Evolutionary conservation across 2,797 vertebrate genomes (phyloP).

Genomic region (Babyrousa celebensis): DNA sequence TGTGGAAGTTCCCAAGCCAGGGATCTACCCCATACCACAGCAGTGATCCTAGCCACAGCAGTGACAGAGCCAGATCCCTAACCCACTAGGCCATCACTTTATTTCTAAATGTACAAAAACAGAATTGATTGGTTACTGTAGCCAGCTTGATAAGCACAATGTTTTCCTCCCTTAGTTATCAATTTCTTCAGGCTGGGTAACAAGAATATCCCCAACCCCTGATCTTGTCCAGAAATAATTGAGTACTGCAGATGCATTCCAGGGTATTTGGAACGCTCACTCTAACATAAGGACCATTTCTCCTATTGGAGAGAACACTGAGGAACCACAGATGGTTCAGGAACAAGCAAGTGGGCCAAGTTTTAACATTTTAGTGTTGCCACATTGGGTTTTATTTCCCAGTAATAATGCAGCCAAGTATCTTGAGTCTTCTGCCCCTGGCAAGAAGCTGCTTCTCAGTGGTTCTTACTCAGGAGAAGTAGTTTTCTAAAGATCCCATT

Average conservation of each 20-base stretch:
- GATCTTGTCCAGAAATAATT: constrained; percentile 47
- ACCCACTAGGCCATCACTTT: background rate
- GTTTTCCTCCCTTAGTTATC: constrained; percentile 53
- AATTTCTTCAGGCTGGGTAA: background rate
- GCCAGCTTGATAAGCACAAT: constrained; percentile 72
- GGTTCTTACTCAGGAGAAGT: background rate
- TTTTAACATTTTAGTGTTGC: constrained; percentile 71
- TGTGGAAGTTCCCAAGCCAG: too few relatives aligned
- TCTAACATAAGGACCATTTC: constrained; percentile 62
- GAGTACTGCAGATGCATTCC: background rate
- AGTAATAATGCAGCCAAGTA: constrained; percentile 30
- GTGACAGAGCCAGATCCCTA: too few relatives aligned
- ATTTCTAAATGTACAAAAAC: constrained; percentile 70
- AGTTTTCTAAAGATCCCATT: background rate
- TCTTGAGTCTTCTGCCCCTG: background rate
- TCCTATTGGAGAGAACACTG: constrained; percentile 64
- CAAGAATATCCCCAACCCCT: background rate
- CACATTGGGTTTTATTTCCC: constrained; percentile 62
- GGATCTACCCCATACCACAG: too few relatives aligned
- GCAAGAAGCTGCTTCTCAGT: background rate
- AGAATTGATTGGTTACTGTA: constrained; percentile 63
- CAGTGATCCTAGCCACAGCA: too few relatives aligned
- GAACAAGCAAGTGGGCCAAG: constrained; percentile 72
- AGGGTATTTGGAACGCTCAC: constrained; percentile 45
- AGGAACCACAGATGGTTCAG: constrained; percentile 80